Conservation (phyloP, 2,113 vertebrate genomes). For the Prunella himalayana region DNA sequence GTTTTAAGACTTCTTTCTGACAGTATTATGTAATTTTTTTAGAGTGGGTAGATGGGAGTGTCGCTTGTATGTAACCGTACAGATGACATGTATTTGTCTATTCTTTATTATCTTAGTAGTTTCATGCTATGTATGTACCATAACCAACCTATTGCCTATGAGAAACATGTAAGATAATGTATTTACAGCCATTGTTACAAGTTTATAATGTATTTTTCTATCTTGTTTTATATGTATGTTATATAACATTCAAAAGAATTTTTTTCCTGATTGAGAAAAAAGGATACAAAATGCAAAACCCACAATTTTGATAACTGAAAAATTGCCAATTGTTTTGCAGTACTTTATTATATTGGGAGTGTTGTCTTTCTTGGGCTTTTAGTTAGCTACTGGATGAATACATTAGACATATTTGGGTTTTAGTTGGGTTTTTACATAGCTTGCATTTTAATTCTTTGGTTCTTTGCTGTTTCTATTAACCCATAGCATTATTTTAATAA, state of each 20-base stretch:
- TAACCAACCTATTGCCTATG: slow-evolving; percentile 90
- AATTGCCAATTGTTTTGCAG: slow-evolving; percentile 86
- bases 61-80: slow-evolving; percentile 79
- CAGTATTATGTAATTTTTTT: slow-evolving; percentile 88
- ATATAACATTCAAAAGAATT: slow-evolving; percentile 96
- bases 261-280: slow-evolving; percentile 91
- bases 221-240: slow-evolving; percentile 99
- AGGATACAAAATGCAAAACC: slow-evolving; percentile 83
- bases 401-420: slow-evolving; percentile 82
- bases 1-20: slow-evolving; percentile 81
- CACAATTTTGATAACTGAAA: slow-evolving; percentile 85
- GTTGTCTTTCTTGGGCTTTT: slow-evolving; percentile 84
- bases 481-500: slow-evolving; percentile 94
- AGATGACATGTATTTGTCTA: slow-evolving; percentile 80
- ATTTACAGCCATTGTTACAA: slow-evolving; percentile 98
- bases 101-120: slow-evolving; percentile 80
- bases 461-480: slow-evolving; percentile 90
- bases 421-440: slow-evolving; percentile 88
- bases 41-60: slow-evolving; percentile 83
- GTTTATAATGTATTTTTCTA: slow-evolving; percentile 99
- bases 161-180: slow-evolving; percentile 89
- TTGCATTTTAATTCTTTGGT: slow-evolving; percentile 94
- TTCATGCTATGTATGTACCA: slow-evolving; percentile 85
- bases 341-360: slow-evolving; percentile 84
- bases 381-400: slow-evolving; percentile 84